Base-by-base conservation (phyloP, 1,140 invertebrate species). In the Cephus cinctus region DNA sequence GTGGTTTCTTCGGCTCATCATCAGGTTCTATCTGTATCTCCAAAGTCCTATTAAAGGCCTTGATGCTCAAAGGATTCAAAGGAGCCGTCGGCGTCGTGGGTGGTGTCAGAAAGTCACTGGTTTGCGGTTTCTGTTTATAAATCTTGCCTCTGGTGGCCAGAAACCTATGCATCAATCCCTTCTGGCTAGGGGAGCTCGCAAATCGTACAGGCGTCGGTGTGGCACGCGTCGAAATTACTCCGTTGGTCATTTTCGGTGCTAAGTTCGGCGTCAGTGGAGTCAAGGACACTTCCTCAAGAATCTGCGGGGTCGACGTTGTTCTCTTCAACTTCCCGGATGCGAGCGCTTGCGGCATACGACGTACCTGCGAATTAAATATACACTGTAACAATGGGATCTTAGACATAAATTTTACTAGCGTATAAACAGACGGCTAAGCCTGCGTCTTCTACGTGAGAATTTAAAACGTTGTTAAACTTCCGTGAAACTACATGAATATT, bases 91-190 rank as follows among this genome's bases (percentile, higher is more conserved):
- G 60, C 5, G 61, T 56, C 19, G 46, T 35, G 0, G 52, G 18
- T 19, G 54, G 43, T n/a, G 45, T 53, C 11, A 56, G 6, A 2
- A 20, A 20, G 31, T 63, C 54, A 8, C 62, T 59, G n/a, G 43
- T 19, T 0, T 32, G 3, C 18, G 58, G 45, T 22, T 65, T 59
- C 23, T 54, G 56, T 22, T 73, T 59, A 36, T 69, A 68, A 46
- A 87, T 58, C 57, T 84, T 86, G 14, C 87, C 87, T 16, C 86
- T 82, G 4, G 83, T 86, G 5, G 85, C 84, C 38, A 89, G 81
- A 57, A 89, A 89, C 46, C 86, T 80, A 56, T 89, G 85, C 87
- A 89, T 89, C 23, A 89, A 77, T 1, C 85, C 86, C 60, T 84
- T 86, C 35, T 85, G 83, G n/a, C 80, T 79, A 0, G 76, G 80